Base-by-base conservation (phyloP, 2,113 vertebrate genomes). In the Myxocyprinus asiaticus region DNA sequence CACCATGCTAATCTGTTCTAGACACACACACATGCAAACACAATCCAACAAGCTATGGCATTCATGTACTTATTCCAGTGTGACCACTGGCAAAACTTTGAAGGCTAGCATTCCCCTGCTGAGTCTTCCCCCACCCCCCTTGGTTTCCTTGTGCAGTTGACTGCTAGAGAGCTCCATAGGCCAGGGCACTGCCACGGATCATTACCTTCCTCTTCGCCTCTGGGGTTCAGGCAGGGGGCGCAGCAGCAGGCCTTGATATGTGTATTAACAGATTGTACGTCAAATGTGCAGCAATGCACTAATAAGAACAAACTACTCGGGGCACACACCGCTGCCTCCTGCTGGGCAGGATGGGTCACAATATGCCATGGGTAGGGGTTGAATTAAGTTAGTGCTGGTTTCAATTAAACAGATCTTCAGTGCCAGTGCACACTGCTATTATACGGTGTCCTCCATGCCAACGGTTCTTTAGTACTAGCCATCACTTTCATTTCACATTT, bases 161-260 rank as follows among this genome's bases (percentile, higher is more conserved):
- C 61, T 76, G 62, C 62, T 55, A 17, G 22, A 43, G 33, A 63
- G 45, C 72, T 63, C 5, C 12, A 80, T 14, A 44, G 61, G 88
- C 86, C 88, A 88, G 91, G 91, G 91, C 90, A 91, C 85, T 55
- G 72, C 91, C 91, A 93, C 90, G 90, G 93, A 93, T 95, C 91
- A 90, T 94, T 88, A 89, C 86, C 43, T 74, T 69, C 82, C 67
- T 84, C 58, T 59, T 53, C 59, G 22, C 67, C 43, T 62, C 53
- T 85, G 12, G 50, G 17, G 58, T 76, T 58, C 56, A 15, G 72
- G 44, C 61, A 55, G 74, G 61, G 68, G 81, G 11, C 15, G 45
- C 59, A 43, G 69, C 73, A 73, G 65, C 5, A 55, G 53, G 43
- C 81, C 67, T 67, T 85, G 71, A 79, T 78, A 81, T 83, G 76